Conservation (phyloP, 2,113 vertebrate genomes). For the Lagenorhynchus albirostris region DNA sequence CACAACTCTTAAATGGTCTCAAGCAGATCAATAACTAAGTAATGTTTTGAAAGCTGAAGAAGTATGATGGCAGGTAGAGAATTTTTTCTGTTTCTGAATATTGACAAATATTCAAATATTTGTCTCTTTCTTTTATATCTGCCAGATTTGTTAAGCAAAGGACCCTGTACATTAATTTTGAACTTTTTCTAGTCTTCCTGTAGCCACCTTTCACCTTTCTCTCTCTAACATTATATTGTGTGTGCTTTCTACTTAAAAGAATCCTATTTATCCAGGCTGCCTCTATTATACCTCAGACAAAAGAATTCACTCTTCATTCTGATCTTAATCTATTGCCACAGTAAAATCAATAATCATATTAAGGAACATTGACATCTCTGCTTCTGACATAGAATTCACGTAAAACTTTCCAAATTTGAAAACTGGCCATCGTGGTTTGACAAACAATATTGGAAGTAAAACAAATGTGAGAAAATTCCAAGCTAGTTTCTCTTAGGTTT, state of each 20-base stretch:
- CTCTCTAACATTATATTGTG: not conserved
- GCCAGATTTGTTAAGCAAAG: not conserved
- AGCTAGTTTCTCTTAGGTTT: not conserved
- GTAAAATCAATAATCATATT: slow-evolving; percentile 20
- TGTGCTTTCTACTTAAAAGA: not conserved
- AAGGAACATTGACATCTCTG: not conserved
- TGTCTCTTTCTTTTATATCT: not conserved
- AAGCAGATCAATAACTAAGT: not conserved
- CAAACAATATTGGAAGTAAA: not conserved
- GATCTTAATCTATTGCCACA: not conserved
- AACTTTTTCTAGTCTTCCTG: not conserved
- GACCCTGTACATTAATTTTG: not conserved
- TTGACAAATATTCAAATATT: too few relatives aligned
- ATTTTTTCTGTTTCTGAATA: not conserved
- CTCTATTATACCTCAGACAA: not conserved
- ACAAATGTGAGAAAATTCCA: not conserved
- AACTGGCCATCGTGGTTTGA: not conserved
- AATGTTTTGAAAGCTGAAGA: not conserved
- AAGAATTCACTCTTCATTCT: slow-evolving; percentile 9
- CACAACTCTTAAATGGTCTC: not conserved
- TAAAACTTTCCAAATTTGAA: not conserved
- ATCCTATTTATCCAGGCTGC: not conserved
- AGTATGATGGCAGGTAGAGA: not conserved
- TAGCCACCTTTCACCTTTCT: not conserved
- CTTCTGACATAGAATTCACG: not conserved